Conservation (phyloP, 2,888 invertebrate genomes). For the Drosophila prostipennis region DNA sequence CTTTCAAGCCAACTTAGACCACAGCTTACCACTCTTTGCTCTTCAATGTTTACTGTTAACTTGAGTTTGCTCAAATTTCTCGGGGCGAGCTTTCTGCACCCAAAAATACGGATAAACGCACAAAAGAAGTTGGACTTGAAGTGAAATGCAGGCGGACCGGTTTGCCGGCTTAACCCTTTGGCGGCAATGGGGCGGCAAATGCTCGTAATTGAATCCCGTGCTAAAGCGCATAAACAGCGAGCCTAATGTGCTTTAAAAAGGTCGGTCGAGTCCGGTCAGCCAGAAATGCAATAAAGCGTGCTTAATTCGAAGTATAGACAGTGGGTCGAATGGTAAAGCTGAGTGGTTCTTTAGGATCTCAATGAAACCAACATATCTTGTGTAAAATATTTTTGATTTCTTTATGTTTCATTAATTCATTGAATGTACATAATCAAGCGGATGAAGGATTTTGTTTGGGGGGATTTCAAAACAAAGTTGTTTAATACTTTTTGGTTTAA, state of each 20-base stretch:
- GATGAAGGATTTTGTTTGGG: no score
- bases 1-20: conserved; percentile 54
- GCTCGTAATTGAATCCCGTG: conserved; percentile 56
- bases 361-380: no score
- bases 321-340: not conserved
- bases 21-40: conserved; percentile 18
- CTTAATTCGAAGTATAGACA: conserved; percentile 6
- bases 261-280: conserved; percentile 30
- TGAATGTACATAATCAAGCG: no score
- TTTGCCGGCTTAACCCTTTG: conserved; percentile 57
- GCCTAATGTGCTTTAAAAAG: conserved; percentile 41
- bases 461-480: no score
- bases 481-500: no score
- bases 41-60: conserved; percentile 30
- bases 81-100: conserved; percentile 54
- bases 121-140: conserved; percentile 28
- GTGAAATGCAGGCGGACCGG: conserved; percentile 70
- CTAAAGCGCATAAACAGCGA: conserved; percentile 33
- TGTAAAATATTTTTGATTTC: no score
- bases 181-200: conserved; percentile 52
- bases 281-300: conserved; percentile 38
- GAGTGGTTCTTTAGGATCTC: not conserved
- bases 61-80: conserved; percentile 45
- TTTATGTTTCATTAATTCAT: no score
- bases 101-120: conserved; percentile 28